Evolutionary conservation across 2,888 invertebrate genomes (phyloP), one percentile per base, ranked within the genome.

Genomic region (Spicauda simplicius): DNA sequence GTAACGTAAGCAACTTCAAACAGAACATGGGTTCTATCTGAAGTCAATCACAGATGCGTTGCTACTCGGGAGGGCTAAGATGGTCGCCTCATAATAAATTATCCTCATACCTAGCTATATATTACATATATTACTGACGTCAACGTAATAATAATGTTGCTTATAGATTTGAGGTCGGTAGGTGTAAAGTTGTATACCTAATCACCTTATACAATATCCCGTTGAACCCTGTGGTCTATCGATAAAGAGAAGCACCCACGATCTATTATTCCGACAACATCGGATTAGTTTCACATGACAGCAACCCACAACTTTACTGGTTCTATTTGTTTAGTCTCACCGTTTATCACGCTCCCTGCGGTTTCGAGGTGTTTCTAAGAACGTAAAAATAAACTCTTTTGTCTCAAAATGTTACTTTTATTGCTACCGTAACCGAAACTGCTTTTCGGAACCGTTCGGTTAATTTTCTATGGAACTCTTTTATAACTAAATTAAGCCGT

Each of bases 351-450:
- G 54, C 54, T 59, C 60, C 66, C 66, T 48, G 55, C 53, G 48
- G 45, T 16, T 14, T 45, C 11, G 72, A 70, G 73, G 71, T 70
- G 70, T 72, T 76, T 74, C 72, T 68, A 56, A 68, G 73, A 74
- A 74, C 68, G 58, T 58, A 64, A 70, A 70, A 70, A 70, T 69
- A 83, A 83, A 82, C 83, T 83, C 74, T 81, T 88, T 85, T 87
- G 82, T 83, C 70, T 74, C 68, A 75, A 79, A 45, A 80, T 80
- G 78, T 79, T 79, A 82, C 74, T 85, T 91, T 88, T 90, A 89
- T 88, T 85, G 87, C 88, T 86, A 88, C 89, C 80, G 84, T 84
- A 83, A 82, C 83, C 79, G 80, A 82, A 53, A 19, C 37, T 59
- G 55, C 63, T 58, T 61, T 67, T 61, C 11, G 67, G 60, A 20